phyloP scores from a whole-genome alignment of 2,888 invertebrate species.

The Sicus ferrugineus region DNA sequence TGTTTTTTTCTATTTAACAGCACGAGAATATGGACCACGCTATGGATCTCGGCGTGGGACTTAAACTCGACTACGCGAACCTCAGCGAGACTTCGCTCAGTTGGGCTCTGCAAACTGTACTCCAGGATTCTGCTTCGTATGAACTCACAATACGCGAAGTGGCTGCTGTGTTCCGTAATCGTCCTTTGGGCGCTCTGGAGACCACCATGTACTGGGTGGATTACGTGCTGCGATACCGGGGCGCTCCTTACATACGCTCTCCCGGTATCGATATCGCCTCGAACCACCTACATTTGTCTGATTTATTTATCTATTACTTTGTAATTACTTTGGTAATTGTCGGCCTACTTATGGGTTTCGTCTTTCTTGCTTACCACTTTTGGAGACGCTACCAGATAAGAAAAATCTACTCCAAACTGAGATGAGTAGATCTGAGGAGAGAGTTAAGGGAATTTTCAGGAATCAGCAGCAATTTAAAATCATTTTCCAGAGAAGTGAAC shows the following conservation, averaged over 20 bases:
- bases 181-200: slow-evolving; percentile 60
- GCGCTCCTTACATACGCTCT: slow-evolving; percentile 57
- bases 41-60: slow-evolving; percentile 54
- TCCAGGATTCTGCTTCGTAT: slow-evolving; percentile 58
- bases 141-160: slow-evolving; percentile 55
- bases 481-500: too few species aligned
- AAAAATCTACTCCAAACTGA: slow-evolving; percentile 51
- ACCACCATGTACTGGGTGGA: slow-evolving; percentile 64
- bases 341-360: slow-evolving; percentile 39
- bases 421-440: slow-evolving; percentile 42
- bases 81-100: slow-evolving; percentile 55
- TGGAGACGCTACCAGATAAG: slow-evolving; percentile 45
- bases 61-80: slow-evolving; percentile 55
- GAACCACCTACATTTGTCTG: slow-evolving; percentile 59
- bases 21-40: slow-evolving; percentile 53
- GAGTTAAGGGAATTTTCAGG: too few species aligned
- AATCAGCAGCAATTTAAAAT: too few species aligned
- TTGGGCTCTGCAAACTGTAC: slow-evolving; percentile 57
- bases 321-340: slow-evolving; percentile 47
- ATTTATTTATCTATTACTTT: slow-evolving; percentile 62
- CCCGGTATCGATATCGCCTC: slow-evolving; percentile 55
- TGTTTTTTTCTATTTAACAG: neutral
- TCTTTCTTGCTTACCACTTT: slow-evolving; percentile 40
- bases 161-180: slow-evolving; percentile 60
- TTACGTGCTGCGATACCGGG: slow-evolving; percentile 61